Base-by-base conservation (phyloP, 2,113 vertebrate species). In the Apteryx mantelli region DNA sequence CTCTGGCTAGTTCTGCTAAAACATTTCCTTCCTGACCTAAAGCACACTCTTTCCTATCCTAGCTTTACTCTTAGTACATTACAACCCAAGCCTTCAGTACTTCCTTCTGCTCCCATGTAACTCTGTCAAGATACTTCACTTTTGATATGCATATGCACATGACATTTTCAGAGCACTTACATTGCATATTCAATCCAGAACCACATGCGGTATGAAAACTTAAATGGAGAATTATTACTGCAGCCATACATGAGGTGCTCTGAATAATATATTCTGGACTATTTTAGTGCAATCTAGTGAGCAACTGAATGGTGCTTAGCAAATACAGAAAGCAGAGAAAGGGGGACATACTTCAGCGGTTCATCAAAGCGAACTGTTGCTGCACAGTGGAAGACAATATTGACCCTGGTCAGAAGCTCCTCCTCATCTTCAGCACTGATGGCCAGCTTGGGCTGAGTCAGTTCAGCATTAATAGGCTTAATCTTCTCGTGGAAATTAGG, bases 321-420 rank as follows among this genome's bases (percentile, higher is more conserved):
- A 68, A 86, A 91, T 56, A 89, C 40, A 95, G 50, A 55, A 86
- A 48, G 36, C 84, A 42, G 44, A 69, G 30, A 64, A 46, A 70
- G 65, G 50, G 71, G 65, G 71, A 92, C 36, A 66, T 98, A 99
- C 99, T 99, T 99, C 79, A 99, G 98, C 1, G 97, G 98, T 64
- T 99, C 99, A 12, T 99, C 98, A 64, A 99, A 99, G 88, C 99
- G 99, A 89, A 99, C 98, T 17, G 99, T 99, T 91, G 99, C 99
- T 1, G 99, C 99, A 80, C 99, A 99, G 98, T 99, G 99, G 98
- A 99, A 99, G 98, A 99, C 65, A 28, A 99, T 53, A 94, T 99
- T 98, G 94, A 99, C 97, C 79, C 97, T 98, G 87, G 98, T 95
- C 25, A 98, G 97, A 56, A 99, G 99, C 80, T 96, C 98, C 88